Evolutionary conservation across 2,888 invertebrate species (phyloP).

Genomic region (Arge pagana): DNA sequence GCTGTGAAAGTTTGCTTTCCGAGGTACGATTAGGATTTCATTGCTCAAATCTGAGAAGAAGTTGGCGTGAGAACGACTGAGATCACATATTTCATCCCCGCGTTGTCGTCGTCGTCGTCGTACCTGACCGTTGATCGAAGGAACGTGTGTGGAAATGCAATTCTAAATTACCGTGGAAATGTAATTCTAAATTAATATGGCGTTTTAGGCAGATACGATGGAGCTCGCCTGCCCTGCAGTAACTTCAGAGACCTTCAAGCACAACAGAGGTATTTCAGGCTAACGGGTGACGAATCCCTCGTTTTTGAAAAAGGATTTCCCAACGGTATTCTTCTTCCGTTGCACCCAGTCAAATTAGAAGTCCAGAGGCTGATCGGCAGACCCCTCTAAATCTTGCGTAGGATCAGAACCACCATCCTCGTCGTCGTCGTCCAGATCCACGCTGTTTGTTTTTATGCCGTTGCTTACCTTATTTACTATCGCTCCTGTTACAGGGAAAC

Average conservation of each 20-base stretch:
- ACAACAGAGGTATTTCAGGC: slow-evolving; percentile 40
- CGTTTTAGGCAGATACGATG: no score
- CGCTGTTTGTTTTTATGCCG: slow-evolving; percentile 58
- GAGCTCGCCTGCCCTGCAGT: no score
- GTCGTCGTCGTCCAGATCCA: slow-evolving; percentile 72
- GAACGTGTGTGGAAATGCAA: no score
- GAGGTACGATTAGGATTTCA: no score
- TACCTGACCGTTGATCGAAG: no score
- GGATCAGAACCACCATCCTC: slow-evolving; percentile 73
- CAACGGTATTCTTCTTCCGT: slow-evolving; percentile 21
- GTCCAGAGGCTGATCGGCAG: slow-evolving; percentile 76
- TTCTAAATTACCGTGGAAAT: no score
- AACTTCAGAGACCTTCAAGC: slow-evolving; percentile 42
- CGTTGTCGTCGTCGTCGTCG: no score
- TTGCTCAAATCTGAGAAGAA: no score
- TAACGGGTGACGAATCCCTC: slow-evolving; percentile 12
- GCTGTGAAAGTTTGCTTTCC: no score
- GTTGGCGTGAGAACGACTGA: no score
- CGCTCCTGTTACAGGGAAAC: slow-evolving; percentile 25
- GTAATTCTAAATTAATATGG: no score
- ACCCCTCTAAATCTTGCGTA: slow-evolving; percentile 73
- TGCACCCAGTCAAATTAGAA: slow-evolving; percentile 61
- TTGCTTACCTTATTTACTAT: slow-evolving; percentile 59
- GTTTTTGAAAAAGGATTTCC: slow-evolving; percentile 24
- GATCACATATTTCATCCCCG: no score